phyloP scores from a whole-genome alignment of 2,113 vertebrate genomes.

The Eleginops maclovinus region DNA sequence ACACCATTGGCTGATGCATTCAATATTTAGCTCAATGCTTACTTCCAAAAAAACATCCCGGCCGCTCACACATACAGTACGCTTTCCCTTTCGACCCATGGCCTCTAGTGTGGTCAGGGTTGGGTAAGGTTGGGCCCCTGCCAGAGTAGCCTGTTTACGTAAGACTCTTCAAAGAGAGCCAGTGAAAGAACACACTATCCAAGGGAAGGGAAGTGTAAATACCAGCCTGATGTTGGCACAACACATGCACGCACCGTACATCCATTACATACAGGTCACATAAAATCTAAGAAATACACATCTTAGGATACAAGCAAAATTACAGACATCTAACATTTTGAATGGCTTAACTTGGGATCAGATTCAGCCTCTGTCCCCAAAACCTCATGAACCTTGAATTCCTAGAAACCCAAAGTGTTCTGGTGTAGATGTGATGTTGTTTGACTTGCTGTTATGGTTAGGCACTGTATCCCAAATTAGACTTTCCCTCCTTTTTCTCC shows the following conservation, averaged over 20 bases:
- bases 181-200: slow-evolving; percentile 74
- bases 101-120: slow-evolving; percentile 68
- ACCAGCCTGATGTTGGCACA: slow-evolving; percentile 69
- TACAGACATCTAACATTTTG: slow-evolving; percentile 7
- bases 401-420: slow-evolving; percentile 54
- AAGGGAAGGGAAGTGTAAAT: slow-evolving; percentile 70
- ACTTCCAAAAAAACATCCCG: slow-evolving; percentile 17
- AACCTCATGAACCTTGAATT: slow-evolving; percentile 53
- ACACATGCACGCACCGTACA: slow-evolving; percentile 56
- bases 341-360: background rate
- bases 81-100: slow-evolving; percentile 47
- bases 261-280: slow-evolving; percentile 22
- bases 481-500: slow-evolving; percentile 42
- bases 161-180: slow-evolving; percentile 75
- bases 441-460: slow-evolving; percentile 67
- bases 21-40: slow-evolving; percentile 12
- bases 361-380: slow-evolving; percentile 9
- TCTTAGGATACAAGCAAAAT: slow-evolving; percentile 2
- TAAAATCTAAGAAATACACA: slow-evolving; percentile 46
- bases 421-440: slow-evolving; percentile 60
- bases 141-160: slow-evolving; percentile 70
- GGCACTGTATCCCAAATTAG: slow-evolving; percentile 65
- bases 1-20: background rate
- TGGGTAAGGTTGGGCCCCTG: slow-evolving; percentile 51
- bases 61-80: slow-evolving; percentile 11